A percentile compares a stretch with the other conserved stretches of the same genome.
phyloP scores from a whole-genome alignment of 2,797 vertebrate genomes.

The Poliocrania exsul region DNA sequence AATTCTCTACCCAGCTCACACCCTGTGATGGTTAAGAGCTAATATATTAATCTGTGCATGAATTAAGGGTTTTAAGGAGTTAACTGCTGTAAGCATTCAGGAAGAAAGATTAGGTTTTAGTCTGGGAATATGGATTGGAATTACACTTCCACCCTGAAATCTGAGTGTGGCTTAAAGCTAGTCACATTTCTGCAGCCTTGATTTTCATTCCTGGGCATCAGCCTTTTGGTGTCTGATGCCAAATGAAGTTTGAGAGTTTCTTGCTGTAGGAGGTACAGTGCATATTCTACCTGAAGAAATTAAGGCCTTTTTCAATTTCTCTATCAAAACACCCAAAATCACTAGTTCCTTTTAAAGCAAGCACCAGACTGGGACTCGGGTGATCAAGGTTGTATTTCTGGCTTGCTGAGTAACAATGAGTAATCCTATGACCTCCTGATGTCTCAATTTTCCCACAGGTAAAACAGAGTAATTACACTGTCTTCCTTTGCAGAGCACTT shows the following conservation, averaged over 20 bases:
- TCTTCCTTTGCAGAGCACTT: slow-evolving; percentile 12
- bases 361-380: neutral
- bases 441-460: slow-evolving; percentile 42
- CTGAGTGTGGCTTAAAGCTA: neutral
- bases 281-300: neutral
- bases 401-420: neutral
- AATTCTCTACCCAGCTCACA: neutral
- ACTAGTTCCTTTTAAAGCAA: neutral
- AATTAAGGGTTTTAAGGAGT: neutral
- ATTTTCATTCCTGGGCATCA: neutral
- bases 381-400: slow-evolving; percentile 8
- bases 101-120: neutral
- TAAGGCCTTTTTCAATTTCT: neutral
- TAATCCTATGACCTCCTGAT: slow-evolving; percentile 4
- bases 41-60: neutral
- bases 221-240: neutral
- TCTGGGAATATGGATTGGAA: neutral
- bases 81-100: neutral
- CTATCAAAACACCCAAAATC: neutral
- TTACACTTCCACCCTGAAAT: neutral
- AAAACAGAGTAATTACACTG: neutral
- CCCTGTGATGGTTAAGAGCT: neutral
- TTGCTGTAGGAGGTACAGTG: neutral
- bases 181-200: neutral
- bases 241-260: neutral